These are phyloP conservation scores for Spea multiplicata DNA, from an alignment of 2,113 vertebrate species.

Conservation along the genomic window DNA sequence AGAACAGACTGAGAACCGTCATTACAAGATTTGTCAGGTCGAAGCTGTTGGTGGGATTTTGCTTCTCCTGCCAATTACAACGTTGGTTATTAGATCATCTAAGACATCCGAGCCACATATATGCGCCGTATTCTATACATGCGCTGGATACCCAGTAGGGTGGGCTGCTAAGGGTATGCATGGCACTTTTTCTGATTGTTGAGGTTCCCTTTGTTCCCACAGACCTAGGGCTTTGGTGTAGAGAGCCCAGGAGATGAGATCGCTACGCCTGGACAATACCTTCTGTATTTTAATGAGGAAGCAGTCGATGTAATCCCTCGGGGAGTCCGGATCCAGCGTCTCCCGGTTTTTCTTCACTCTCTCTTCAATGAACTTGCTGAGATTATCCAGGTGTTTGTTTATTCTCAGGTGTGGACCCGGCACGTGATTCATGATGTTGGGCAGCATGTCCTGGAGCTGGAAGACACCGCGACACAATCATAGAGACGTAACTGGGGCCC, in stretches of 20 bases:
- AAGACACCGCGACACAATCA: neutral
- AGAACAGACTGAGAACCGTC: constrained; percentile 42
- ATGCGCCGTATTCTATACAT: too few species aligned
- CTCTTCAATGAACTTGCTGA: constrained; percentile 56
- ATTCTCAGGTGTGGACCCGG: constrained; percentile 64
- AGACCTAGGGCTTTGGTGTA: neutral
- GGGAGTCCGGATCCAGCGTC: constrained; percentile 61
- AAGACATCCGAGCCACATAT: too few species aligned
- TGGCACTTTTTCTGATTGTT: too few species aligned
- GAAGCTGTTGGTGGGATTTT: constrained; percentile 44
- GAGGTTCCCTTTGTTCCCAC: too few species aligned
- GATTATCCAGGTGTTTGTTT: neutral
- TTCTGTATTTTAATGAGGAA: constrained; percentile 66
- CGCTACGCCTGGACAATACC: constrained; percentile 34
- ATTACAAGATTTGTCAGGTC: constrained; percentile 30
- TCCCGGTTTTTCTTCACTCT: constrained; percentile 66
- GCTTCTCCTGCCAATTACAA: constrained; percentile 42
- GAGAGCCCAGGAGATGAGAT: too few species aligned
- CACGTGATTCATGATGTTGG: constrained; percentile 60
- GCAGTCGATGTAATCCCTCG: constrained; percentile 74
- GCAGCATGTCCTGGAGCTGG: constrained; percentile 59
- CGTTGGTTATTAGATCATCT: neutral
- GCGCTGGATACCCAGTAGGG: too few species aligned
- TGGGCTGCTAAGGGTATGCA: too few species aligned
- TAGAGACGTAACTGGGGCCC: too few species aligned